Conservation (phyloP, 2,888 invertebrate species). For the Aspidapion aeneum region DNA sequence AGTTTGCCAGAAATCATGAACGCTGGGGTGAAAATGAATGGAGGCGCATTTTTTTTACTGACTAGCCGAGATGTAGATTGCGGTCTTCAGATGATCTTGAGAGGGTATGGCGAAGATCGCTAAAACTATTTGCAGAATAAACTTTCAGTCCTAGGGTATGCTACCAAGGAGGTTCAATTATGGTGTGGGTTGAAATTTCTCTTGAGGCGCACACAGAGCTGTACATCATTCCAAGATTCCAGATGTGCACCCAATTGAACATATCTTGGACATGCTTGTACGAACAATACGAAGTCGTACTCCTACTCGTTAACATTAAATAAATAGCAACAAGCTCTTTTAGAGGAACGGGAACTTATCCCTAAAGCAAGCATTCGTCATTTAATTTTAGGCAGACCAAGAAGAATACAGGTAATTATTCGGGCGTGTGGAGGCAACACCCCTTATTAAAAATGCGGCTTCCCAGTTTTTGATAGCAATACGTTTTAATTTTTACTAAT, state of each 20-base stretch:
- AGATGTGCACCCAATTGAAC: too few species aligned
- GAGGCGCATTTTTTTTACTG: neutral
- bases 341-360: constrained; percentile 22
- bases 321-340: too few species aligned
- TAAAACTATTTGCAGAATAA: neutral
- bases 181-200: too few species aligned
- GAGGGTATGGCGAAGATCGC: neutral
- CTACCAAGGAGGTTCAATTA: too few species aligned
- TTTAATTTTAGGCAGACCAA: constrained; percentile 18
- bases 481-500: neutral
- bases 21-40: too few species aligned
- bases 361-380: constrained; percentile 18
- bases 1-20: too few species aligned
- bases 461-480: constrained; percentile 4
- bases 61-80: neutral
- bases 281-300: too few species aligned
- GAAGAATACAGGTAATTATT: neutral
- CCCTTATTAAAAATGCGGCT: too few species aligned
- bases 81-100: neutral
- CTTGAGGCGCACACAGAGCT: too few species aligned
- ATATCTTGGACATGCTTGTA: too few species aligned
- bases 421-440: constrained; percentile 3
- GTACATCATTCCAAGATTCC: too few species aligned
- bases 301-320: too few species aligned
- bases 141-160: neutral